phyloP scores from a whole-genome alignment of 2,797 vertebrate genomes.

The Caiman crocodilus region DNA sequence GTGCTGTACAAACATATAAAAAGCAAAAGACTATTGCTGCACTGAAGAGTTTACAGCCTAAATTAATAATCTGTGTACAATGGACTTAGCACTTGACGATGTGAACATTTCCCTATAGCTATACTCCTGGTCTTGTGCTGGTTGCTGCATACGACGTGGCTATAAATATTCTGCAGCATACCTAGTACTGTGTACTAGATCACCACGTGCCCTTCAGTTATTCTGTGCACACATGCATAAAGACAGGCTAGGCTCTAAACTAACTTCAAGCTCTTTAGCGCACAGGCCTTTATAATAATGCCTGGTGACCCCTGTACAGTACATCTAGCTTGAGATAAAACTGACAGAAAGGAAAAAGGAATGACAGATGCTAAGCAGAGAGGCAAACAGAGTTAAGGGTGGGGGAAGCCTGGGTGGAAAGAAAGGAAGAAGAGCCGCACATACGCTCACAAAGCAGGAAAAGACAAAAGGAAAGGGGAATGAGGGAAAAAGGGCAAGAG shows the following conservation, averaged over 20 bases:
- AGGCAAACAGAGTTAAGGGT: slow-evolving; percentile 23
- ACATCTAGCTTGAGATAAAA: not conserved
- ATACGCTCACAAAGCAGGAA: slow-evolving; percentile 33
- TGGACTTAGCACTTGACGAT: not conserved
- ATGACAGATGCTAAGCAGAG: slow-evolving; percentile 46
- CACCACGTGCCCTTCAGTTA: not conserved
- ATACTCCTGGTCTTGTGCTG: too few species aligned
- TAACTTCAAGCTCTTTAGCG: not conserved
- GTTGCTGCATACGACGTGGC: too few species aligned
- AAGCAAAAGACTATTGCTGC: not conserved
- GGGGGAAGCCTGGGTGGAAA: slow-evolving; percentile 62
- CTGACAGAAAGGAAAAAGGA: slow-evolving; percentile 57
- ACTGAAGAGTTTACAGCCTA: not conserved
- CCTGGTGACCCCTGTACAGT: not conserved
- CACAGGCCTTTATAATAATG: not conserved
- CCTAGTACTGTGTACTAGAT: rapidly evolving
- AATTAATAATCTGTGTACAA: not conserved
- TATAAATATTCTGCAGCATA: rapidly evolving
- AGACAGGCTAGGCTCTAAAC: not conserved
- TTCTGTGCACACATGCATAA: not conserved
- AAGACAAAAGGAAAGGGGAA: slow-evolving; percentile 54
- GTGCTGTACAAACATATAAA: rapidly evolving
- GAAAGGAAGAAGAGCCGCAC: slow-evolving; percentile 26
- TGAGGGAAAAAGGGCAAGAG: not conserved
- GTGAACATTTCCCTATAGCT: not conserved